Conservation (phyloP, 2,797 vertebrate genomes). For the Adelosebastes latens region DNA sequence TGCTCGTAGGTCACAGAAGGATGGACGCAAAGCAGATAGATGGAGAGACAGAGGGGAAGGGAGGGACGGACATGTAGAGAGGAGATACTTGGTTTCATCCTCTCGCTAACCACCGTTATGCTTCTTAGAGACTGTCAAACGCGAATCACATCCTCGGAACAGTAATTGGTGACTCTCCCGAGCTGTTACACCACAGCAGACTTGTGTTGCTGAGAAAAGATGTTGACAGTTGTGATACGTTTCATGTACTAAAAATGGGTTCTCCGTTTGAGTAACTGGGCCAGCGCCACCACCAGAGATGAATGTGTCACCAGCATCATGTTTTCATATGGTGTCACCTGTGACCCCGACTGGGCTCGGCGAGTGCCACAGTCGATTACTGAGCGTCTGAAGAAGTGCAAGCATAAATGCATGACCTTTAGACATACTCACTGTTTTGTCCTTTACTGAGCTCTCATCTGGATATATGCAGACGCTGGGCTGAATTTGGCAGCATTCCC, state of each 20-base stretch:
- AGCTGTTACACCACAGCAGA: constrained; percentile 41
- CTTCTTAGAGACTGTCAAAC: constrained; percentile 39
- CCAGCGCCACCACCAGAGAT: constrained; percentile 28
- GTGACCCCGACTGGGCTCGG: constrained; percentile 42
- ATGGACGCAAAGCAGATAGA: constrained; percentile 28
- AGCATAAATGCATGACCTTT: constrained; percentile 71
- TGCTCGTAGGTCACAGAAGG: constrained; percentile 35
- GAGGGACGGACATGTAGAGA: constrained; percentile 22
- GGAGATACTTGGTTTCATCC: constrained; percentile 36
- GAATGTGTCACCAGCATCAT: constrained; percentile 36
- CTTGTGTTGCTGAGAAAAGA: constrained; percentile 21
- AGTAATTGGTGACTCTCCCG: constrained; percentile 58
- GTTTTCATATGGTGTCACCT: constrained; percentile 47
- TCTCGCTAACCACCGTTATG: constrained; percentile 19
- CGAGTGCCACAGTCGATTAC: constrained; percentile 61
- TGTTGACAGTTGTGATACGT: constrained; percentile 36
- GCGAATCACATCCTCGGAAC: constrained; percentile 44
- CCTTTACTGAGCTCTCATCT: constrained; percentile 63
- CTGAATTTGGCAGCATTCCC: constrained; percentile 11
- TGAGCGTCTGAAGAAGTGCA: constrained; percentile 48
- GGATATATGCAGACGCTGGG: constrained; percentile 35
- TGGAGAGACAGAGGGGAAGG: constrained; percentile 13
- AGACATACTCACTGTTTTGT: constrained; percentile 58
- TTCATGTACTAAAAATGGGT: constrained; percentile 29
- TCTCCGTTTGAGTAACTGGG: constrained; percentile 28